Percentiles rank a stretch among this genome's conserved stretches.
Conservation (phyloP, 92 coral and sea anemone genomes). For the Blastomussa wellsi region DNA sequence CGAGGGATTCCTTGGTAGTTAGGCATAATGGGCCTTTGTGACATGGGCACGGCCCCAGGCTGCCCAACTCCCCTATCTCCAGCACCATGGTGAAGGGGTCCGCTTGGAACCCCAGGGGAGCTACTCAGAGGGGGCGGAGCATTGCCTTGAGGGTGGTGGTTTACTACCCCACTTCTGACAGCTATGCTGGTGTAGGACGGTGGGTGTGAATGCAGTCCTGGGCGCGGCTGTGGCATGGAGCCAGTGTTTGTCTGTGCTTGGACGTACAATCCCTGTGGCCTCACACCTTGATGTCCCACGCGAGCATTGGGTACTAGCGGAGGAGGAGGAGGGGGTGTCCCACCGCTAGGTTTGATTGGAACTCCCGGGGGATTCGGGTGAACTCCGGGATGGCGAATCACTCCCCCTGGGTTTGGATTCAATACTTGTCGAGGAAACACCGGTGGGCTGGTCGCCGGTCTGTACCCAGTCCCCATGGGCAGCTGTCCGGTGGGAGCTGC, state of each 20-base stretch:
- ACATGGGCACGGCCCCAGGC: constrained; percentile 39
- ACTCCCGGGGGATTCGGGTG: constrained; percentile 37
- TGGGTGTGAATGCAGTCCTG: constrained; percentile 30
- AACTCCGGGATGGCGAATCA: constrained; percentile 51
- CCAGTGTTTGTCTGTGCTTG: constrained; percentile 45
- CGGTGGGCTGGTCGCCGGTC: constrained; percentile 29
- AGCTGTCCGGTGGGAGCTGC: constrained; percentile 30
- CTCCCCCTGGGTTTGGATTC: constrained; percentile 30
- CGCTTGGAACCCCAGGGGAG: constrained; percentile 27
- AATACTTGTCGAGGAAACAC: constrained; percentile 41
- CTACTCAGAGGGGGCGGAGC: constrained; percentile 42
- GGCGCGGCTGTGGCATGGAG: constrained; percentile 43
- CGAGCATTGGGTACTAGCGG: constrained; percentile 53
- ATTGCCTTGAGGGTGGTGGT: constrained; percentile 41
- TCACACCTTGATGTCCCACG: constrained; percentile 18
- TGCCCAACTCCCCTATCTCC: constrained; percentile 35
- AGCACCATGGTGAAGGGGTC: constrained; percentile 3
- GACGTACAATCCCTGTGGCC: constrained; percentile 50
- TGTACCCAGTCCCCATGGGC: constrained; percentile 34
- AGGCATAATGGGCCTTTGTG: constrained; percentile 73
- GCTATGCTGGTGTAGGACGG: constrained; percentile 24
- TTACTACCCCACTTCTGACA: constrained; percentile 27
- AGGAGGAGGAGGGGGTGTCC: constrained; percentile 43
- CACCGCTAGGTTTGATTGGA: constrained; percentile 44
- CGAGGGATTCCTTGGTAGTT: constrained; percentile 64